Evolutionary conservation across 2,888 invertebrate genomes (phyloP), one percentile per base, ranked within the genome.

Genomic region (Temnothorax rugatulus): DNA sequence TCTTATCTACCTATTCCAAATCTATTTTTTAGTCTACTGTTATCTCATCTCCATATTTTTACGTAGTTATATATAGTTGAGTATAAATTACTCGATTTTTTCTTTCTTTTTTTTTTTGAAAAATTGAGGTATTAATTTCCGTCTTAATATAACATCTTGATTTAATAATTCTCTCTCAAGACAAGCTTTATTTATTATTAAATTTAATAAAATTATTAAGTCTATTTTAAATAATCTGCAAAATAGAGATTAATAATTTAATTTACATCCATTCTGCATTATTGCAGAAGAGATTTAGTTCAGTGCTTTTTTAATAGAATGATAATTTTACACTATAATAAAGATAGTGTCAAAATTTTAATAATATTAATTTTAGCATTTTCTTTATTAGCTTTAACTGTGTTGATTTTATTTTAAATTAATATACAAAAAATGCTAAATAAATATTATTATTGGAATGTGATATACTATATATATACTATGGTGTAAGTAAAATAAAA

Each of bases 1-100:
- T 44, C 59, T 73, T 59, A 59, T 81, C 44, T 59, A 47, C 34
- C 18, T 77, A 77, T 69, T 57, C 2, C 15, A 64, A 59, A 79
- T 59, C 34, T 50, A 61, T 74, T 59, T 79, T 57, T 71, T 44
- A 73, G 4, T 59, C 59, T 47, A 44, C 47, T 29, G n/a, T 74
- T 74, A 73, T n/a, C 21, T 74, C 59, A 21, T 71, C 13, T 44
- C 3, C 29, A 18, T 11, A n/a, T 50, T 79, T n/a, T 54, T 41
- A 41, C 13, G 4, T 52, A 57, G 44, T 73, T 59, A 44, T n/a
- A 59, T 21, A 59, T 21, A 41, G n/a, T 68, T 66, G 11, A 64
- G 13, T 4, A n/a, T 68, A 54, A 68, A 68, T 44, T 64, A 64
- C 29, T 21, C 2, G 4, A 38, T 52, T 52, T 18, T 29, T 29